Evolutionary conservation across 2,113 vertebrate species (phyloP).

Genomic region (Sander lucioperca): DNA sequence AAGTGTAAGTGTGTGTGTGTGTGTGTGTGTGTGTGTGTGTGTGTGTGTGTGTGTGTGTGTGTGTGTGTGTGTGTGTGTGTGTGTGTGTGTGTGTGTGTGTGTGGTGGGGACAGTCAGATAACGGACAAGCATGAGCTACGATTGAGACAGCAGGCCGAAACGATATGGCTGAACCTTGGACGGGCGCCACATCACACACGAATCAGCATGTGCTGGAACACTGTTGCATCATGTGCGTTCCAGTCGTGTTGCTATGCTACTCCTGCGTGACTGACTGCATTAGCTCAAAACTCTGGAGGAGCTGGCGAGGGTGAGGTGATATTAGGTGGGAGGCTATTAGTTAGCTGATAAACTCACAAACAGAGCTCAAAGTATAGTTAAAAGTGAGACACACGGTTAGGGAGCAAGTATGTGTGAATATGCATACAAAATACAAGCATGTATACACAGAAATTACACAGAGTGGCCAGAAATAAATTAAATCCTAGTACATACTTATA

Average conservation of each 20-base stretch:
- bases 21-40: not conserved
- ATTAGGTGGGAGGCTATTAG: conserved; percentile 46
- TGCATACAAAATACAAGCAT: conserved; percentile 3
- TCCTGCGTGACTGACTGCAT: conserved; percentile 68
- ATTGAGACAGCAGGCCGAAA: conserved; percentile 34
- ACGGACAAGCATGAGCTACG: conserved; percentile 25
- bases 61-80: not conserved
- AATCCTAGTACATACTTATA: not conserved
- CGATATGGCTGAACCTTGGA: conserved; percentile 70
- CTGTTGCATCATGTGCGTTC: conserved; percentile 73
- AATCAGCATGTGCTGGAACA: conserved; percentile 80
- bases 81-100: not conserved
- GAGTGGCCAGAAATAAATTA: not conserved
- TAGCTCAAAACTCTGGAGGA: conserved; percentile 51
- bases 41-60: not conserved
- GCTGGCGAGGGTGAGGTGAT: conserved; percentile 30
- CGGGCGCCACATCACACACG: conserved; percentile 71
- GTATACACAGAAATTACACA: not conserved
- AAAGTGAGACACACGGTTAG: conserved; percentile 15
- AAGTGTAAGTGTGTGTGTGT: not conserved
- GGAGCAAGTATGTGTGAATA: not conserved
- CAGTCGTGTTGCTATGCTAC: conserved; percentile 60
- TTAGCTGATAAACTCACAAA: conserved; percentile 69
- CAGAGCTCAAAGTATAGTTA: conserved; percentile 64
- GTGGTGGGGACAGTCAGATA: conserved; percentile 27